These are phyloP conservation scores for Orchesellides sinensis DNA, from an alignment of 2,888 invertebrate genomes.

Conservation along the genomic window DNA sequence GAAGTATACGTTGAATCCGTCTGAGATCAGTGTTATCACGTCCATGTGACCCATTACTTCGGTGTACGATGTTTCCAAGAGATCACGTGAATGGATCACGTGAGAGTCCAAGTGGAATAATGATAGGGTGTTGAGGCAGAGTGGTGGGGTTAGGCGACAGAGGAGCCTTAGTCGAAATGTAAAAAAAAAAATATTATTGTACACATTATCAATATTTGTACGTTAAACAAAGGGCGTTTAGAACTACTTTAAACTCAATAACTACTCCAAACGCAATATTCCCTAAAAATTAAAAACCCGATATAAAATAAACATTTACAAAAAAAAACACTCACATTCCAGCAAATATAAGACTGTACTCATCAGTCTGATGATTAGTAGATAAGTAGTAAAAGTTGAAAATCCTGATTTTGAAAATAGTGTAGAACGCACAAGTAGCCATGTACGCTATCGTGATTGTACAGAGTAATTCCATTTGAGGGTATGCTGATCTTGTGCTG, in stretches of 20 bases:
- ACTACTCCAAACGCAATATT: no score
- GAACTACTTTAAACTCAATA: no score
- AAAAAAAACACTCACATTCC: constrained; percentile 93
- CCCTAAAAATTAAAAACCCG: background rate
- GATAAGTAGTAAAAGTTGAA: constrained; percentile 98
- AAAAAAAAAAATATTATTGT: no score
- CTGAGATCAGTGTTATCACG: constrained; percentile 95
- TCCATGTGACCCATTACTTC: constrained; percentile 99
- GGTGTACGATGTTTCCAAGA: constrained; percentile 93
- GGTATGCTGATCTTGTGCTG: constrained; percentile 92
- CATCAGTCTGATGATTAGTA: constrained; percentile 98
- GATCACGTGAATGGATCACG: constrained; percentile 86
- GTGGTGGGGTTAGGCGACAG: constrained; percentile 97
- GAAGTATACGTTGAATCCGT: constrained; percentile 99
- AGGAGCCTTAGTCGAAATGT: no score
- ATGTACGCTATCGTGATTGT: constrained; percentile 95
- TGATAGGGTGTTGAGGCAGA: constrained; percentile 98
- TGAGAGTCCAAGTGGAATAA: constrained; percentile 99
- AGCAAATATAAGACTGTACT: constrained; percentile 98
- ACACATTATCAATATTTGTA: background rate
- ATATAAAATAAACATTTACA: background rate
- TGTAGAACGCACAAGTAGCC: constrained; percentile 98
- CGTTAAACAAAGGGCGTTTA: background rate
- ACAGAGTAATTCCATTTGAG: constrained; percentile 95
- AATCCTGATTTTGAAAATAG: constrained; percentile 96